Evolutionary conservation across 2,113 vertebrate species (phyloP), one percentile per base, ranked within the genome.

Genomic region (Alexandromys fortis): DNA sequence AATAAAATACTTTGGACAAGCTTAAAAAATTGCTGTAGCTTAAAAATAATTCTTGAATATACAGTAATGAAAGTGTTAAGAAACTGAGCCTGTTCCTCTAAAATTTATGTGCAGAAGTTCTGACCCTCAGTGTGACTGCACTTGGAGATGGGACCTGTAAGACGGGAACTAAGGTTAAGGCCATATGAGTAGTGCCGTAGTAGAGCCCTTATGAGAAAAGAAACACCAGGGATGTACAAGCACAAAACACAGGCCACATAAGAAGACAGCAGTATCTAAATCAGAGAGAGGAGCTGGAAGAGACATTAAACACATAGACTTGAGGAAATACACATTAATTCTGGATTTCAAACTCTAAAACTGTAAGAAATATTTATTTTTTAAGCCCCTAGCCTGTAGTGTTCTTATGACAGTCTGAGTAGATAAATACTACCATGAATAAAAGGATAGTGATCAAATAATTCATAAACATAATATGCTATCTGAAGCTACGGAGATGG

Each of bases 41-140:
- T 90, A 82, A 89, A 97, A 91, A 86, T 68, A 93, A 89, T 81
- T 91, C 22, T 93, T 87, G 68, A 92, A 87, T 16, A 61, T 22
- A 61, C 79, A 42, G 55, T 38, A 77, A 92, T 26, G 83, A 3
- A 72, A n/a, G 67, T 76, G 12, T 61, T 89, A 79, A 79, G 7
- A 11, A 21, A 96, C 24, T 72, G 45, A 95, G 82, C 8, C 30
- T 77, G 10, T 63, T 90, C 7, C 19, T 35, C 24, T 47, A 5
- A 78, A 90, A 92, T 52, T 16, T 16, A 30, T 45, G 77, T 2
- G 61, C 4, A 78, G 28, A 68, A 55, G 38, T 38, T 21, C 63
- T 45, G 89, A 65, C 0, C 9, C 70, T 83, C n/a, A 96, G 3
- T 10, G 63, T 67, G 73, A 94, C 11, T 17, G 4, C 30, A 45